Conservation (phyloP, 1,140 invertebrate genomes). For the Araneus ventricosus region DNA sequence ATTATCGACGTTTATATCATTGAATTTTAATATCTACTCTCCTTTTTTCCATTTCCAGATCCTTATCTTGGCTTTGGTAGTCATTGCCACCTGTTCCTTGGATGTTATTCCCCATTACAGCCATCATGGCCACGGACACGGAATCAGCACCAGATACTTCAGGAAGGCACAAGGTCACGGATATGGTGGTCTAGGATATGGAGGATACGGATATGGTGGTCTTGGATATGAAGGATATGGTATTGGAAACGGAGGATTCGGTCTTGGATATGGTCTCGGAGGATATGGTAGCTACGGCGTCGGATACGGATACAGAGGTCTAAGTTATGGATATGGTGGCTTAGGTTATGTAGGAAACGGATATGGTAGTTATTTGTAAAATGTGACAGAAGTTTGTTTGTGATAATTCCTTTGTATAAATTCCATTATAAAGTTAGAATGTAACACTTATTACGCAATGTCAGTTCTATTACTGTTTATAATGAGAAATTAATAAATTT, state of each 20-base stretch:
- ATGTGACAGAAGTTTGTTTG: too few relatives aligned
- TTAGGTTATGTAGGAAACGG: not conserved
- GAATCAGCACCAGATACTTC: conserved; percentile 36
- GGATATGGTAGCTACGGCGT: not conserved
- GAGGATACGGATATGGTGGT: not conserved
- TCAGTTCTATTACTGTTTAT: too few relatives aligned
- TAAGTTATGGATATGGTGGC: not conserved
- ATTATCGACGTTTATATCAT: too few relatives aligned
- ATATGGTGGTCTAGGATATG: not conserved
- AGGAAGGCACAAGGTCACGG: not conserved
- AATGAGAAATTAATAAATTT: too few relatives aligned
- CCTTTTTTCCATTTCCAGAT: not conserved
- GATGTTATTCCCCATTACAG: conserved; percentile 35
- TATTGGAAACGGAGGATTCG: not conserved
- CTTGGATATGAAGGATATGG: conserved; percentile 12
- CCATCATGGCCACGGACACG: conserved; percentile 45
- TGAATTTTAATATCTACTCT: too few relatives aligned
- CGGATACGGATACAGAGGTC: not conserved
- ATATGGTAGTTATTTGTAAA: not conserved
- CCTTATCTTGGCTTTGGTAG: conserved; percentile 1
- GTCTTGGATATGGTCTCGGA: not conserved
- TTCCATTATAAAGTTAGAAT: too few relatives aligned
- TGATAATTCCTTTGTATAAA: too few relatives aligned
- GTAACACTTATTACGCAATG: too few relatives aligned
- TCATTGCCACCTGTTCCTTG: not conserved